Base-by-base conservation (phyloP, 2,797 vertebrate genomes). In the Hybognathus amarus region DNA sequence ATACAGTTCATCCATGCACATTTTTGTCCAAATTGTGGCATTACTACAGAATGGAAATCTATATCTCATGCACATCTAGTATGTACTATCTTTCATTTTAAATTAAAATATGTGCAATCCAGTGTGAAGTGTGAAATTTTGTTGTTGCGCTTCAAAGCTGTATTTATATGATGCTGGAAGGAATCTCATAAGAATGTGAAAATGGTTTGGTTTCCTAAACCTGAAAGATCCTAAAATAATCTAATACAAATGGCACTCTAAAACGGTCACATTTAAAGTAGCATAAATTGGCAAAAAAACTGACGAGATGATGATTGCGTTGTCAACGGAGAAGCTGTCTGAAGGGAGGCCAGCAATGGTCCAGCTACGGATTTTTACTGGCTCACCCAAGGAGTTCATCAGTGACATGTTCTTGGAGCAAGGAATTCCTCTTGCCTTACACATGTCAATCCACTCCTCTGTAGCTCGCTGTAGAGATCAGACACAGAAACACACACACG, bases 281-380 rank as follows among this genome's bases (percentile, higher is more conserved):
- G 52, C 11, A 45, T 20, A n/a, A 24, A 66, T 38, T 9, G n/a
- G 4, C 5, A 17, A 47, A 47, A 47, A 52, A 33, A 83, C 95
- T 96, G 91, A 98, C 95, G 94, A 96, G 87, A 96, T 97, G 83
- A 98, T 96, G 88, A 98, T 97, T 42, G 92, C 96, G 2, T 97
- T 98, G 88, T 97, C 96, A 79, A 97, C 91, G 74, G 97, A 98
- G 90, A 98, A 97, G 18, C 90, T 94, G 89, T 98, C 97, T 0
- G 97, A 97, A 6, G 97, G 97, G 30, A 98, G 92, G 8, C 97
- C 97, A 36, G 96, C 96, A 33, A 97, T 97, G 84, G 94, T 98
- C 97, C 97, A 98, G 10, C 92, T 80, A 76, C 95, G 93, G 61
- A 97, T 97, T 89, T 95, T 95, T 74, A 97, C 96, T 0, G 94